phyloP scores from a whole-genome alignment of 1,140 invertebrate species.

The Nasonia giraulti region DNA sequence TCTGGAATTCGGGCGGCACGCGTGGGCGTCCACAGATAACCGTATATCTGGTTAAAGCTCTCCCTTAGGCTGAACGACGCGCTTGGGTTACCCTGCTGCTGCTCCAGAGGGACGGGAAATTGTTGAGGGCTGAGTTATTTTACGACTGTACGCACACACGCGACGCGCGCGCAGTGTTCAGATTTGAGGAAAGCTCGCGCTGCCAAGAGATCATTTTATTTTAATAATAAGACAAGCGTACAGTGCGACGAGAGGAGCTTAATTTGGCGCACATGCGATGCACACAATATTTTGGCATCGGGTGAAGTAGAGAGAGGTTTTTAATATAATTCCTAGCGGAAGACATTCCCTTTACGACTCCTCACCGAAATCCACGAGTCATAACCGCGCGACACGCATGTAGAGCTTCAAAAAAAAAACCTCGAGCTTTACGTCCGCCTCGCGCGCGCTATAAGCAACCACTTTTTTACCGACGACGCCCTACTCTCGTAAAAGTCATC shows the following conservation, averaged over 20 bases:
- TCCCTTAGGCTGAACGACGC: not conserved
- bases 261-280: not conserved
- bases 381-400: not conserved
- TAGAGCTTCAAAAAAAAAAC: not conserved
- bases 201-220: slow-evolving; percentile 1
- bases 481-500: not conserved
- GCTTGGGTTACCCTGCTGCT: too few relatives aligned
- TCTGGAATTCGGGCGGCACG: not conserved
- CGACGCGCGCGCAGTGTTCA: not conserved
- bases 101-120: too few relatives aligned
- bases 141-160: not conserved
- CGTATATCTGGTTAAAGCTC: not conserved
- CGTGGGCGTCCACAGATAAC: not conserved
- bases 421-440: not conserved
- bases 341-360: not conserved
- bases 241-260: not conserved
- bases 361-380: not conserved
- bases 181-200: not conserved
- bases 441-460: too few relatives aligned
- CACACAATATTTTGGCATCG: not conserved
- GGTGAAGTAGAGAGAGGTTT: not conserved
- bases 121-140: not conserved
- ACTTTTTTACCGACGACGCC: too few relatives aligned
- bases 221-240: not conserved
- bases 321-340: not conserved